These are phyloP conservation scores for Physeter macrocephalus DNA, from an alignment of 2,113 vertebrate species.

Conservation along the genomic window DNA sequence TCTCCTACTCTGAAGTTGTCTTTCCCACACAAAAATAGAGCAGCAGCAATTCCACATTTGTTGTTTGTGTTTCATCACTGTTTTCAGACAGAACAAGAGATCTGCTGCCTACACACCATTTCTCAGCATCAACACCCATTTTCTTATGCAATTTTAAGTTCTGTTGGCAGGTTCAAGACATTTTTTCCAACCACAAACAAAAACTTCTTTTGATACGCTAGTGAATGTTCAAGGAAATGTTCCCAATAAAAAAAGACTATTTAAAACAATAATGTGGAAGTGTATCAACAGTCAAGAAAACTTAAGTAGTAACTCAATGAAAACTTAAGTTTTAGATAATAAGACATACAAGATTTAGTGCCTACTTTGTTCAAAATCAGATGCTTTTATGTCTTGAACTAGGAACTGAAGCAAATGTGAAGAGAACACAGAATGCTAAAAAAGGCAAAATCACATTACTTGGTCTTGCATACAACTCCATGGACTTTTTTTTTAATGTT, in stretches of 20 bases:
- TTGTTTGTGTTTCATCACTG: constrained; percentile 59
- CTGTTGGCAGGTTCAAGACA: constrained; percentile 59
- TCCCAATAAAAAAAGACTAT: constrained; percentile 50
- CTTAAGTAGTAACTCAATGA: not conserved
- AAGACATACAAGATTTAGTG: not conserved
- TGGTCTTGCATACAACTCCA: not conserved
- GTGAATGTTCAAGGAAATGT: constrained; percentile 66
- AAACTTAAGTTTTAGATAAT: not conserved
- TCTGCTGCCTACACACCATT: constrained; percentile 53
- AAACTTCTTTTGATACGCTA: constrained; percentile 67
- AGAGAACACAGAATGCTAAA: not conserved
- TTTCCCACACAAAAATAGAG: constrained; percentile 57
- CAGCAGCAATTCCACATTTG: constrained; percentile 17
- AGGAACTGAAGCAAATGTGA: not conserved
- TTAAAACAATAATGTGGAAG: constrained; percentile 57
- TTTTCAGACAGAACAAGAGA: constrained; percentile 59
- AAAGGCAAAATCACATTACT: not conserved
- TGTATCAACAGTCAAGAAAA: constrained; percentile 38
- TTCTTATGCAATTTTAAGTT: constrained; percentile 73
- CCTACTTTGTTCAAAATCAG: not conserved
- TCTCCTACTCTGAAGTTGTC: not conserved
- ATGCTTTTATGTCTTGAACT: not conserved
- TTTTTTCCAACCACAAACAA: constrained; percentile 73
- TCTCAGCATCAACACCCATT: constrained; percentile 67
- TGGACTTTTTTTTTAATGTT: not conserved